Evolutionary conservation across 2,888 invertebrate species (phyloP).

Genomic region (Trichopria drosophilae): DNA sequence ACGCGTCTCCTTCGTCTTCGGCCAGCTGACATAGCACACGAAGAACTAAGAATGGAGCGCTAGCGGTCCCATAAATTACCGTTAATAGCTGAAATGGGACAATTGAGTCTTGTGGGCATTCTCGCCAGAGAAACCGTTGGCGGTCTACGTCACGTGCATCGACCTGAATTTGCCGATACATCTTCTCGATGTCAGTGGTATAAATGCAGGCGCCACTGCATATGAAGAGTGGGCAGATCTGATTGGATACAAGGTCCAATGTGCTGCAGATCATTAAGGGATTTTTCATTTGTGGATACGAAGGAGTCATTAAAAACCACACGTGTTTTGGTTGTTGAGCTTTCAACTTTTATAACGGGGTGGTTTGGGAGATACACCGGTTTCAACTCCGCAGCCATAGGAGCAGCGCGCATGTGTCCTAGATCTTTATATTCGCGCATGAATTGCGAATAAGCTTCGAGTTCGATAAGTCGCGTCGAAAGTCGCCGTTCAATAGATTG

Average conservation of each 20-base stretch:
- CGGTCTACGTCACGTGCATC: no score
- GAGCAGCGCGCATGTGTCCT: no score
- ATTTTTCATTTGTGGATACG: not conserved
- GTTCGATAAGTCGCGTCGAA: not conserved
- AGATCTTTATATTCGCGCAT: no score
- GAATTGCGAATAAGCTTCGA: not conserved
- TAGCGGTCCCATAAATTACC: no score
- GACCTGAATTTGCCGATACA: no score
- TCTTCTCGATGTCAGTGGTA: slow-evolving; percentile 21
- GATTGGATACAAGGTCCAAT: slow-evolving; percentile 18
- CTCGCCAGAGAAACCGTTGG: no score
- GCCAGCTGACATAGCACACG: no score
- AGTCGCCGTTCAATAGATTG: not conserved
- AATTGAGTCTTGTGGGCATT: no score
- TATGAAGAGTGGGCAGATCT: slow-evolving; percentile 9
- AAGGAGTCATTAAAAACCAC: slow-evolving; percentile 28
- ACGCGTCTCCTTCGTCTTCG: no score
- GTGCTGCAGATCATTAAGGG: slow-evolving; percentile 19
- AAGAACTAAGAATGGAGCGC: no score
- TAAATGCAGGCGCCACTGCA: slow-evolving; percentile 4
- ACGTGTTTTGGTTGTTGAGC: slow-evolving; percentile 19
- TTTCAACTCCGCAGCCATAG: no score
- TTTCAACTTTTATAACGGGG: slow-evolving; percentile 2
- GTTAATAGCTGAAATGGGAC: no score
- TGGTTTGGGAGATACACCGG: slow-evolving; percentile 14